Evolutionary conservation across 2,113 vertebrate species (phyloP), one percentile per base, ranked within the genome.

Genomic region (Eulemur macaco): DNA sequence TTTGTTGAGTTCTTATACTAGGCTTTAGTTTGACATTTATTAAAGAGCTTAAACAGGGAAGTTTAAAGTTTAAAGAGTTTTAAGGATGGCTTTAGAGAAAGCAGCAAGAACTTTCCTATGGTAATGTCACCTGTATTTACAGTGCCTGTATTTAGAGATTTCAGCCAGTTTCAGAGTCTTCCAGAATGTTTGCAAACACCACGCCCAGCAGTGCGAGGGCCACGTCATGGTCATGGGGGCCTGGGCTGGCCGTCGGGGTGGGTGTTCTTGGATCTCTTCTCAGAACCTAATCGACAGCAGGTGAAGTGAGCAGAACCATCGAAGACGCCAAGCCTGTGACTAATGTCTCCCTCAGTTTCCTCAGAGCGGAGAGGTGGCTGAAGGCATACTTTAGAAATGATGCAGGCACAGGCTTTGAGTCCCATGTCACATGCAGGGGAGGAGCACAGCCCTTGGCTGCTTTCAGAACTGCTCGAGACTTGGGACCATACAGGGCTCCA

Each of bases 141-240:
- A 0, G 5, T 18, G 34, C 12, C 45, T 82, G 4, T 54, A 6
- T 56, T 68, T 66, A 58, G 73, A 68, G 18, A 17, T 37, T 39
- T 18, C 21, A 8, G 6, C 66, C 54, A 9, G 47, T 84, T 37
- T 52, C 47, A 86, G 45, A 8, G 8, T 69, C 84, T 42, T 80
- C 14, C 83, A 3, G 34, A 17, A n/a, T 10, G 14, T 60, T 81
- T 12, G 52, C 8, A 3, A 37, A 34, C 39, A n/a, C 8, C 23
- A 37, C 64, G 25, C 86, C 1, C 1, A 8, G 31, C 18, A 31
- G 42, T 29, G 5, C 0, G 6, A 31, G 47, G 42, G 47, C 5
- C 25, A 7, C 0, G 3, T 34, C 37, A 17, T 34, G 21, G 85
- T 17, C 2, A 0, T 15, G 27, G 64, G 69, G 12, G 4, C 45